Evolutionary conservation across 2,888 invertebrate genomes (phyloP), one percentile per base, ranked within the genome.

Genomic region (Parnassius mnemosyne): DNA sequence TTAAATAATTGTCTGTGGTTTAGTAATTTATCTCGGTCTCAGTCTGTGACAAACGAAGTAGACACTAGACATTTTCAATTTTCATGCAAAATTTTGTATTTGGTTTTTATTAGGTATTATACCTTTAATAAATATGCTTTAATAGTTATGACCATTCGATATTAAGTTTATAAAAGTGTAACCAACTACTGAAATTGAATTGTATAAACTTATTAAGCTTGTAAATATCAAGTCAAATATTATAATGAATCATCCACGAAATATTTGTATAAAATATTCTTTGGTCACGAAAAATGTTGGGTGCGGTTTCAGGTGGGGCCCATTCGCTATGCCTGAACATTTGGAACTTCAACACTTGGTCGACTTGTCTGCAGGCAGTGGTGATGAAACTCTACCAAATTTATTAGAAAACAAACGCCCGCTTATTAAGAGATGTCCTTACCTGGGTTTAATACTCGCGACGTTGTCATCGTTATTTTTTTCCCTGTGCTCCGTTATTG

Each of bases 401-500:
- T 77, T 87, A 63, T 74, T 87, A 52, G 89, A 90, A 77, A 87
- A 90, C 78, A 85, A 92, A 68, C 80, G 89, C 65, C 92, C 91
- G 42, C 82, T 91, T 9, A 79, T 87, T 62, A 84, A 90, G 75
- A 81, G 92, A 74, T 96, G 95, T 75, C 96, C 97, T 1, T 97
- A 96, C 76, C 89, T 97, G 67, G 97, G 97, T 44, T 92, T 97
- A 67, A 89, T 97, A 69, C 89, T 97, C 60, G 97, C 97, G 13
- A 96, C 96, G 0, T 82, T 97, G 55, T 97, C 97, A 11, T 97
- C 97, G 13, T 87, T 98, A 56, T 97, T 97, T 83, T 97, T 97
- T 83, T 97, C 97, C 2, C 88, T 97, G 62, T 97, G 97, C 84
- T 97, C 97, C 54, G 97, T 97, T 46, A 97, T 98, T 70, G 97